Evolutionary conservation across 2,888 invertebrate genomes (phyloP), one percentile per base, ranked within the genome.

Genomic region (Litoditis marina): DNA sequence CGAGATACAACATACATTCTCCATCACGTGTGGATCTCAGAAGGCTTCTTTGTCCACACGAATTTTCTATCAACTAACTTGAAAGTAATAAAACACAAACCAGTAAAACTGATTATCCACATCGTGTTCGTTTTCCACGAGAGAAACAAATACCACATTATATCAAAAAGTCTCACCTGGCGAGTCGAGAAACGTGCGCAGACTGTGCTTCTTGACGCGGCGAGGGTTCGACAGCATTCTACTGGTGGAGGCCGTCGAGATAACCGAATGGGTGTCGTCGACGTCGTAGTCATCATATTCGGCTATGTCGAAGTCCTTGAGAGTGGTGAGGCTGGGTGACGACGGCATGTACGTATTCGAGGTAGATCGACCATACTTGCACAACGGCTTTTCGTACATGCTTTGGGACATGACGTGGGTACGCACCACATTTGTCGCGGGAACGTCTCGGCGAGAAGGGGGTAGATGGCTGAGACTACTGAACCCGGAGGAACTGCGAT

Each of bases 331-430:
- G 54, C 69, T 69, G 11, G 69, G 66, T 6, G 50, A 56, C n/a
- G 31, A n/a, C 34, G 53, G 36, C 13, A 53, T 16, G n/a, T 50
- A 28, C 22, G 50, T n/a, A 27, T 27, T n/a, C 22, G 22, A 46
- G 25, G 31, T 28, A 8, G 36, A 44, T 49, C 36, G 27, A n/a
- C 22, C 49, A 50, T 46, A 34, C 27, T 25, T 22, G 30, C 46
- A n/a, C 7, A 13, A 30, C 13, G 51, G 32, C 54, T 50, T 34
- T 16, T 61, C 67, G 46, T 69, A 71, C 71, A 71, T 71, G 60
- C 71, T 71, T 22, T 68, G 69, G 28, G 71, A 63, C 71, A 71
- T 71, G 16, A 34, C n/a, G n/a, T 63, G n/a, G n/a, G n/a, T n/a
- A n/a, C n/a, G n/a, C n/a, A n/a, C n/a, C 1, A 61, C 57, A 32